Evolutionary conservation across 2,113 vertebrate species (phyloP).

Genomic region (Cairina moschata): DNA sequence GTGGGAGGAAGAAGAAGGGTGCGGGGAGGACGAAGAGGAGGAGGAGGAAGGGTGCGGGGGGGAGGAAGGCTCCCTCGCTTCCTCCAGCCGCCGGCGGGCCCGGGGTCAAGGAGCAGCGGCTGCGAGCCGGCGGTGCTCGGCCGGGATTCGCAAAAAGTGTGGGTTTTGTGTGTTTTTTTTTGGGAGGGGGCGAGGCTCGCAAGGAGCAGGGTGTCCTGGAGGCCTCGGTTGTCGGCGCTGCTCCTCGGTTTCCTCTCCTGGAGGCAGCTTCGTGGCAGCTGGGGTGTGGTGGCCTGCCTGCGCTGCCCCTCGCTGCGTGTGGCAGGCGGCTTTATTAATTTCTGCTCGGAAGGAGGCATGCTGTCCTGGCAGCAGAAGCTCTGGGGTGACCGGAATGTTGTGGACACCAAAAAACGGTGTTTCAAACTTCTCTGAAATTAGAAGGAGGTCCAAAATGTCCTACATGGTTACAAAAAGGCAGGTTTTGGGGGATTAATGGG

Average conservation of each 20-base stretch:
- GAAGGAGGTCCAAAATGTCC: not conserved
- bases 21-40: not conserved
- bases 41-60: not conserved
- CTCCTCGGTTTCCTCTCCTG: not conserved
- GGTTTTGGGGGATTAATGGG: not conserved
- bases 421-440: not conserved
- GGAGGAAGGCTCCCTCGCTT: not conserved
- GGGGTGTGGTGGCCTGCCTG: slow-evolving; percentile 41
- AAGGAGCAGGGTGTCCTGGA: not conserved
- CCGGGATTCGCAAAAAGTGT: too few species aligned
- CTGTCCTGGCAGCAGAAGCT: not conserved
- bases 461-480: not conserved
- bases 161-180: too few species aligned
- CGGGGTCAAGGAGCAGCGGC: not conserved
- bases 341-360: rapidly evolving
- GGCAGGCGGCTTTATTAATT: not conserved
- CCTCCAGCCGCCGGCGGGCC: not conserved
- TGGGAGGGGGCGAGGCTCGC: not conserved
- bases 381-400: not conserved
- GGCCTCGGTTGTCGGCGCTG: not conserved
- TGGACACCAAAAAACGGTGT: not conserved
- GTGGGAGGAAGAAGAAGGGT: not conserved
- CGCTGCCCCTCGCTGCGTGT: not conserved
- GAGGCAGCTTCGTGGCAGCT: not conserved
- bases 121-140: too few species aligned